Percentiles rank a stretch among this genome's conserved stretches.
Evolutionary conservation across 2,888 invertebrate species (phyloP).

Genomic region (Autographa gamma): DNA sequence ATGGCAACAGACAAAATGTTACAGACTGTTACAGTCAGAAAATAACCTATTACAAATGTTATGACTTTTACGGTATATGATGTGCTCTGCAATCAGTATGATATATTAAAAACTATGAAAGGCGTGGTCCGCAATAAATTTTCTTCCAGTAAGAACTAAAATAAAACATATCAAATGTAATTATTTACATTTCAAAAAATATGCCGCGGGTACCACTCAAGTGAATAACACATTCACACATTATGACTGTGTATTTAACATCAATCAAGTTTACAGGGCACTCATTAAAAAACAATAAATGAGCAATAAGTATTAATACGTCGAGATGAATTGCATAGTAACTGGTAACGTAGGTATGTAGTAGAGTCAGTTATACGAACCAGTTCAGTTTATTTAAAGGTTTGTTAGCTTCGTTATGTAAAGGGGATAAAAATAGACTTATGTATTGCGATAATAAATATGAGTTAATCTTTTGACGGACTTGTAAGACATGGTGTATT

Average conservation of each 20-base stretch:
- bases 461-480: neutral
- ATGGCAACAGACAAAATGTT: no score
- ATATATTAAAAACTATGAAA: conserved; percentile 8
- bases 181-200: conserved; percentile 46
- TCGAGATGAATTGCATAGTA: conserved; percentile 16
- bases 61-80: no score
- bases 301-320: conserved; percentile 36
- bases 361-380: neutral
- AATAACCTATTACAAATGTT: no score
- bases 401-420: conserved; percentile 1
- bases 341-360: conserved; percentile 9
- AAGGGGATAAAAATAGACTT: conserved; percentile 1
- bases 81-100: neutral
- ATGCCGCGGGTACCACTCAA: conserved; percentile 17
- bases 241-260: conserved; percentile 56
- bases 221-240: conserved; percentile 56
- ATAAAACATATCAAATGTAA: conserved; percentile 25
- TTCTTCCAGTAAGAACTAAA: conserved; percentile 21
- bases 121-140: conserved; percentile 34
- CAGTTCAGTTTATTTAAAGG: conserved; percentile 2
- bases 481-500: neutral
- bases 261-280: conserved; percentile 52
- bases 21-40: no score
- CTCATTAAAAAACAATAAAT: conserved; percentile 63
- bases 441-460: neutral